phyloP scores from a whole-genome alignment of 2,797 vertebrate species.

The Aviceda cuculoides region DNA sequence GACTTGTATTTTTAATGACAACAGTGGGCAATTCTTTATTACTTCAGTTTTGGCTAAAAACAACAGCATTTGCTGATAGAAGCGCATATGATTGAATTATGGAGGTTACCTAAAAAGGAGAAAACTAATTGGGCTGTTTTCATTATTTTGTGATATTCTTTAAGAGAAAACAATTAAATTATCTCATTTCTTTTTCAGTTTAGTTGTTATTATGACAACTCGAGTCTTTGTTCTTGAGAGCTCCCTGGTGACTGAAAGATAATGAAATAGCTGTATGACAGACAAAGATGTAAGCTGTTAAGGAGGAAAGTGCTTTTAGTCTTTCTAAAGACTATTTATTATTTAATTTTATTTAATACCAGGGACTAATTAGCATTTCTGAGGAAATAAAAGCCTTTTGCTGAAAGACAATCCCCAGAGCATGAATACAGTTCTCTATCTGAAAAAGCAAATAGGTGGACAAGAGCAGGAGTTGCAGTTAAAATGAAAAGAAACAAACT shows the following conservation, averaged over 20 bases:
- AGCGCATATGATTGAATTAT: background rate
- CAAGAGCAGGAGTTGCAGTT: background rate
- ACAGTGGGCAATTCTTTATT: background rate
- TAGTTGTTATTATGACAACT: background rate
- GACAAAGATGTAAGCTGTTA: slow-evolving; percentile 3
- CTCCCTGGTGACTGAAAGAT: slow-evolving; percentile 14
- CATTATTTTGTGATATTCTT: background rate
- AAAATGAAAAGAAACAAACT: background rate
- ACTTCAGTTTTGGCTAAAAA: background rate
- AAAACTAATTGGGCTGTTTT: background rate
- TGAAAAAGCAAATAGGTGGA: background rate
- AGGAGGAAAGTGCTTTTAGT: background rate
- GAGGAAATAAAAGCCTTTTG: background rate
- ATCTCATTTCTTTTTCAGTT: background rate
- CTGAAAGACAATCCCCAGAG: background rate
- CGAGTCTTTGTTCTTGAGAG: slow-evolving; percentile 16
- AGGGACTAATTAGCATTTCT: background rate
- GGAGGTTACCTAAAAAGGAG: background rate
- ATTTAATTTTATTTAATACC: background rate
- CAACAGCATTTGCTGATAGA: background rate
- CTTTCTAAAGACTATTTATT: background rate
- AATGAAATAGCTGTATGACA: slow-evolving; percentile 28
- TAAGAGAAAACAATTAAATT: background rate
- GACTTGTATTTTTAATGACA: background rate
- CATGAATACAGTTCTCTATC: background rate